Evolutionary conservation across 2,888 invertebrate species (phyloP).

Genomic region (Auanema freiburgensis): DNA sequence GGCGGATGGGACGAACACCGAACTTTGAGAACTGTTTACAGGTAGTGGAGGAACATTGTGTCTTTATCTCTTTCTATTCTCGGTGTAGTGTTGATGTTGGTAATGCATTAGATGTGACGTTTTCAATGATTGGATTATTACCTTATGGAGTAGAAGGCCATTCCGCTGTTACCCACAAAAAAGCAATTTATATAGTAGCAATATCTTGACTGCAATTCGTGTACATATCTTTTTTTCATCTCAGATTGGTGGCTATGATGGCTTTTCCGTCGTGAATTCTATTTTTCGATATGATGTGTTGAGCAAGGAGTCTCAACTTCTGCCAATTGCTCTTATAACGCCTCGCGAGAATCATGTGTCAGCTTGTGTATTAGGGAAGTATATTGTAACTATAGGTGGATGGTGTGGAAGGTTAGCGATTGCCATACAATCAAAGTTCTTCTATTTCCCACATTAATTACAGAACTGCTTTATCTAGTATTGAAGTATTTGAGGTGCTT

Average conservation of each 20-base stretch:
- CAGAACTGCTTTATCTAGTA: constrained; percentile 9
- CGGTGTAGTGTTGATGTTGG: constrained; percentile 14
- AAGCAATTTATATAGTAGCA: constrained; percentile 9
- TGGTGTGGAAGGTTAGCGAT: constrained; percentile 50
- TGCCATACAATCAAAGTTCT: constrained; percentile 4
- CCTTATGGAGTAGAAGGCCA: constrained; percentile 37
- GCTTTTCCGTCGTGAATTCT: constrained; percentile 26
- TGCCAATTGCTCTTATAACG: constrained; percentile 25
- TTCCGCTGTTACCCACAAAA: constrained; percentile 1
- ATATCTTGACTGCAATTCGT: neutral
- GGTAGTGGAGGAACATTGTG: constrained; percentile 17
- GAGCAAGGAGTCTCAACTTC: constrained; percentile 22
- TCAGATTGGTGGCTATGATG: constrained; percentile 48
- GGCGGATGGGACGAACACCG: constrained; percentile 59
- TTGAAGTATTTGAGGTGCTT: constrained; percentile 29
- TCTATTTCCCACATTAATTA: neutral
- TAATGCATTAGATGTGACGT: constrained; percentile 12
- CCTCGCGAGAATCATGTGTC: constrained; percentile 52
- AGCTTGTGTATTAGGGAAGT: constrained; percentile 24
- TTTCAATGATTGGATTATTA: constrained; percentile 20
- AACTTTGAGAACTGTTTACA: constrained; percentile 42
- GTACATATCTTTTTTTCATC: constrained; percentile 1
- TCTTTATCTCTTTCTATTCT: constrained; percentile 23
- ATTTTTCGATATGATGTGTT: constrained; percentile 37
- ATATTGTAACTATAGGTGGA: constrained; percentile 49